Conservation (phyloP, 2,888 invertebrate species). For the Idaea biselata region DNA sequence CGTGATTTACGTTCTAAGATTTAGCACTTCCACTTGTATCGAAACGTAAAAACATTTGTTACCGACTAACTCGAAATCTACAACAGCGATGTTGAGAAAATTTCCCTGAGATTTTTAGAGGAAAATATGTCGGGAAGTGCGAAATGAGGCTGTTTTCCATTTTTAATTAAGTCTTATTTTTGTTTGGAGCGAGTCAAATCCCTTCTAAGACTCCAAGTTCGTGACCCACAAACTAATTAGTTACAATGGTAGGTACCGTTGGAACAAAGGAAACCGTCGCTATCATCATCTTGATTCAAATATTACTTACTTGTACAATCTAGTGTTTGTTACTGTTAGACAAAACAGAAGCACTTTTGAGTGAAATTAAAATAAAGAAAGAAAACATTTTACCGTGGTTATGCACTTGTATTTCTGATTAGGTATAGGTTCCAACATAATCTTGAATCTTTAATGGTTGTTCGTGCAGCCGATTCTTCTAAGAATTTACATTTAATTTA, state of each 20-base stretch:
- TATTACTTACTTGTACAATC: not conserved
- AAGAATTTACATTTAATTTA: not conserved
- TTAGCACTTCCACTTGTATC: conserved; percentile 67
- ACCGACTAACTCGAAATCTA: conserved; percentile 50
- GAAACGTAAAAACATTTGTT: conserved; percentile 67
- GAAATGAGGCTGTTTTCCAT: conserved; percentile 43
- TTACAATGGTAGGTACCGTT: conserved; percentile 16
- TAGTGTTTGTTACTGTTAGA: not conserved
- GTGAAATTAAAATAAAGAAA: not conserved
- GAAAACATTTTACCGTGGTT: not conserved
- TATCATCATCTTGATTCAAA: not conserved
- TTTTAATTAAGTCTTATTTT: conserved; percentile 63
- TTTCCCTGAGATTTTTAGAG: conserved; percentile 38
- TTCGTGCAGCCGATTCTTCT: no score
- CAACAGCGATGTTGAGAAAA: conserved; percentile 41
- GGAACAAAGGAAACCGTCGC: conserved; percentile 19
- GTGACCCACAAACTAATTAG: conserved; percentile 55
- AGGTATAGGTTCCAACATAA: no score
- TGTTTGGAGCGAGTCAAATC: conserved; percentile 33
- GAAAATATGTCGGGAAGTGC: conserved; percentile 38
- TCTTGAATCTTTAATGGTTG: no score
- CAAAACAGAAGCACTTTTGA: not conserved
- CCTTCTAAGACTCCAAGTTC: conserved; percentile 45
- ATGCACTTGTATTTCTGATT: no score
- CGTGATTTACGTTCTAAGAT: conserved; percentile 64